Evolutionary conservation across 2,888 invertebrate genomes (phyloP), one percentile per base, ranked within the genome.

Genomic region (Plebejus argus): DNA sequence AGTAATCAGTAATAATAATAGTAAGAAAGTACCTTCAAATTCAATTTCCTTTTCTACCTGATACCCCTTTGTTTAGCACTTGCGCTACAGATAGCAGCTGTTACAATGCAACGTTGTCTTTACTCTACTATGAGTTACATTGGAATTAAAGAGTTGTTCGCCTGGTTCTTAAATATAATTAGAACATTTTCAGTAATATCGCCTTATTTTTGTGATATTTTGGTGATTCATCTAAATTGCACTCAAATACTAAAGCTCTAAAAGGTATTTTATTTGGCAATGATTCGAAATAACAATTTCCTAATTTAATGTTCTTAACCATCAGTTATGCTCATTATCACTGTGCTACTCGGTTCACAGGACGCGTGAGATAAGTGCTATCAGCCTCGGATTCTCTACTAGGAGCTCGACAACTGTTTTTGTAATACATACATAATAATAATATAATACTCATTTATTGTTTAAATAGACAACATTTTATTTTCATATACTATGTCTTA

Each of bases 311-410:
- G 53, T 53, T 53, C 8, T 10, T 7, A 23, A 61, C 20, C 61
- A 10, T 12, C 20, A 61, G 1, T 23, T 23, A 12, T 12, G 71
- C 20, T 81, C 82, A 79, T 86, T 89, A 91, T 90, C 91, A 81
- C 83, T 81, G 81, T 87, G 85, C 86, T 85, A 87, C 83, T 86
- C 86, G 82, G 86, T 84, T 86, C 86, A 86, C 89, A 88, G 90
- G 89, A 90, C 85, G 85, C 81, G 82, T 82, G 86, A 88, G 83
- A 84, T 83, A 83, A 83, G 85, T 86, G 81, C 82, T 89, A 88
- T 89, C 88, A 81, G 75, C 79, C 79, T 81, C 83, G 33, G 28
- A 33, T 28, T 18, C 28, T 15, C 28, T 28, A 15, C 66, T 66
- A 15, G 28, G 18, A 66, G 66, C 28, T 33, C 66, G 15, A 6